Evolutionary conservation across 2,113 vertebrate species (phyloP), one percentile per base, ranked within the genome.

Genomic region (Uropsilus gracilis): DNA sequence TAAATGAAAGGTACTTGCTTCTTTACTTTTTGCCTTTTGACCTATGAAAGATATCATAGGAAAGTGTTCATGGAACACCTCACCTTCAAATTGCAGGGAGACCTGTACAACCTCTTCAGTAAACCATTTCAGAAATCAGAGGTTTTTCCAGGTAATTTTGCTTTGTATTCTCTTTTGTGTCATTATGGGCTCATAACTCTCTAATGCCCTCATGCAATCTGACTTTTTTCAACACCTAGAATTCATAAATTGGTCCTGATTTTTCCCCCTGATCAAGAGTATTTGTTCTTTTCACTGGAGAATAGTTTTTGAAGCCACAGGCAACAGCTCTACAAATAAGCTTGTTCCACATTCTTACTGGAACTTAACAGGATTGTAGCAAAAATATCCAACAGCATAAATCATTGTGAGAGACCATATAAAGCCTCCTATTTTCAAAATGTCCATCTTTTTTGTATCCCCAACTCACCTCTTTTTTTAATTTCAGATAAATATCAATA

Each of bases 281-380:
- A 6, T 63, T 73, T 37, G n/a, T 50, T 66, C 42, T 39, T 89
- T 18, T 50, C n/a, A 34, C 1, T 72, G 57, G 17, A 46, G 42
- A 83, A 69, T 18, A 32, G 26, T 8, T 90, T 91, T 48, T 82
- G 82, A 83, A 91, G 16, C 63, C 53, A 83, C 5, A 72, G 39
- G 48, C n/a, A 39, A 10, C 8, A 32, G 9, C 10, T 44, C 73
- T 55, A 34, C 86, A 90, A 78, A 63, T 61, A 71, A 66, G 34
- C 28, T 57, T 82, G 18, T 59, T 86, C 63, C 32, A 71, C 53
- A 50, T 83, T 71, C 18, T 9, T 17, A 68, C 68, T 55, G 14
- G 73, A 85, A 68, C 72, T 80, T 76, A 75, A 46, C 83, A 91
- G 59, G 22, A 80, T 81, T 87, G 48, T 48, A 94, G 39, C 24